Percentiles rank a stretch among this genome's conserved stretches.
These are phyloP conservation scores for Ceratosolen fusciceps DNA, from an alignment of 1,140 invertebrate genomes.

Conservation along the genomic window DNA sequence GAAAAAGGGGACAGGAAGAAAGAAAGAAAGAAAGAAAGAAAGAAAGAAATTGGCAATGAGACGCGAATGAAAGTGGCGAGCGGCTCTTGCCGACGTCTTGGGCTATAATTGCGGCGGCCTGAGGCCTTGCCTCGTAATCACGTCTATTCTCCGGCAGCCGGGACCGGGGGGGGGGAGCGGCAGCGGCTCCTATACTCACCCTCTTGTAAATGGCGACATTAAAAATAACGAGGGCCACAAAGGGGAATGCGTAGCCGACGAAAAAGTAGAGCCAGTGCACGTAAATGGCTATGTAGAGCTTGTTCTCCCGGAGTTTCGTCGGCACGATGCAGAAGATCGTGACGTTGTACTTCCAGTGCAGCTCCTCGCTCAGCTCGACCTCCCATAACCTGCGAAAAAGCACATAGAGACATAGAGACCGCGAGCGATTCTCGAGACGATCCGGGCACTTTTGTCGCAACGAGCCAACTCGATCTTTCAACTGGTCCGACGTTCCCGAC, in stretches of 20 bases:
- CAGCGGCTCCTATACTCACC: slow-evolving; percentile 68
- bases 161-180: no score
- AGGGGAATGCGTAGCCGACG: slow-evolving; percentile 93
- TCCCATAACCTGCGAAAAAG: slow-evolving; percentile 77
- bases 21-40: no score
- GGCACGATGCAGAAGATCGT: slow-evolving; percentile 81
- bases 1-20: no score
- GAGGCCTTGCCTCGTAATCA: neutral
- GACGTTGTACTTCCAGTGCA: slow-evolving; percentile 72
- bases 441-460: no score
- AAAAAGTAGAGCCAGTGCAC: slow-evolving; percentile 94
- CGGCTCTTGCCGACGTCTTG: neutral
- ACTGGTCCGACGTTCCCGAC: no score
- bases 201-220: slow-evolving; percentile 91
- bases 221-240: slow-evolving; percentile 85
- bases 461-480: no score
- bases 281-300: slow-evolving; percentile 86
- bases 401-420: neutral
- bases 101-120: neutral
- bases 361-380: slow-evolving; percentile 70
- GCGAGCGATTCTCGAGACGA: no score
- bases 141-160: no score
- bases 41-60: neutral
- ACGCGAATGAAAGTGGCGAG: neutral
- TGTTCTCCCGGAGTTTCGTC: slow-evolving; percentile 79